These are phyloP conservation scores for Nephrotoma appendiculata DNA, from an alignment of 2,888 invertebrate species.

Conservation along the genomic window DNA sequence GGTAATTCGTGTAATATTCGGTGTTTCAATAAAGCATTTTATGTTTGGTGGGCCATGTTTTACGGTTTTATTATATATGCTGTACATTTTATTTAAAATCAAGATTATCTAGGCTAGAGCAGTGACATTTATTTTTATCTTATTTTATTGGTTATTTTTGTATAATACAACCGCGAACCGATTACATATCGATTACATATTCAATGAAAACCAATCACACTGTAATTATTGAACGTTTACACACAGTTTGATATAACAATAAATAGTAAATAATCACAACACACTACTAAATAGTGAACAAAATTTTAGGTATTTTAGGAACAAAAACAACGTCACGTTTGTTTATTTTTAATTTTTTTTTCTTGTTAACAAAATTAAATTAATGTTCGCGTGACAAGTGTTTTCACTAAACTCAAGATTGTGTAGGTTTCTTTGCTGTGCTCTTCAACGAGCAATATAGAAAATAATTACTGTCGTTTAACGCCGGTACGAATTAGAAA, in stretches of 20 bases:
- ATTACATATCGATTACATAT: background rate
- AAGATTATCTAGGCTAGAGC: background rate
- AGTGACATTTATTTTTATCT: background rate
- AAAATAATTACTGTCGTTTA: background rate
- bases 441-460: background rate
- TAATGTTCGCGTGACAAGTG: background rate
- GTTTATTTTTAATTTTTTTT: background rate
- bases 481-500: background rate
- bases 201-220: background rate
- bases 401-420: background rate
- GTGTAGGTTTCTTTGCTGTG: background rate
- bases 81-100: background rate
- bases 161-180: background rate
- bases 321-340: background rate
- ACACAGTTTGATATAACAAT: background rate
- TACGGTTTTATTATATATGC: background rate
- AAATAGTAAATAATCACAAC: background rate
- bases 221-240: background rate
- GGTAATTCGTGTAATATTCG: background rate
- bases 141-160: background rate
- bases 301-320: background rate
- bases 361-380: background rate
- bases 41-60: background rate
- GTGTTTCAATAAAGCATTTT: background rate
- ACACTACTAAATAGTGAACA: background rate